phyloP scores from a whole-genome alignment of 2,888 invertebrate species.

The Keiferia lycopersicella region DNA sequence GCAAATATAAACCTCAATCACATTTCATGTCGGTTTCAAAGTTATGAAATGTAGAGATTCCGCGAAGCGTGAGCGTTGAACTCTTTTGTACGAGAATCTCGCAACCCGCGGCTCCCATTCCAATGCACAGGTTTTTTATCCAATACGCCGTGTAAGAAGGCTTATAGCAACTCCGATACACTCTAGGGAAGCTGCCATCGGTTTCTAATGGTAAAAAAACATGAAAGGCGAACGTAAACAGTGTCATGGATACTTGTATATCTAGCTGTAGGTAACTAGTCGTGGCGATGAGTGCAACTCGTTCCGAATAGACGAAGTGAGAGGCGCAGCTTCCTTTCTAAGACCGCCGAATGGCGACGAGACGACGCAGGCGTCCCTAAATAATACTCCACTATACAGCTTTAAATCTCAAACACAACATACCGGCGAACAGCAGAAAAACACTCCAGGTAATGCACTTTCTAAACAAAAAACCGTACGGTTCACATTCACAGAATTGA shows the following conservation, averaged over 20 bases:
- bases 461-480: constrained; percentile 47
- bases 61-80: constrained; percentile 24
- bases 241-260: background rate
- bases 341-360: constrained; percentile 30
- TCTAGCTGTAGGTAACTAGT: constrained; percentile 18
- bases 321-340: constrained; percentile 43
- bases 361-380: constrained; percentile 48
- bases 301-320: constrained; percentile 31
- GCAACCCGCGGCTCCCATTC: constrained; percentile 4
- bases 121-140: constrained; percentile 2
- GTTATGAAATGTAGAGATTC: constrained; percentile 16
- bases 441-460: constrained; percentile 62
- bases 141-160: background rate
- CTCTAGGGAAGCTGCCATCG: constrained; percentile 13
- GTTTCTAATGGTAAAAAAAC: constrained; percentile 28
- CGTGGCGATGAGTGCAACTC: constrained; percentile 14
- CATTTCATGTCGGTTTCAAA: background rate
- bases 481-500: constrained; percentile 27
- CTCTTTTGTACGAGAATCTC: constrained; percentile 26
- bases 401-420: constrained; percentile 50
- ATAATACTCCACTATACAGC: constrained; percentile 57
- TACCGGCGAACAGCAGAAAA: constrained; percentile 63
- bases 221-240: constrained; percentile 29
- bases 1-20: constrained; percentile 1
- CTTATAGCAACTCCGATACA: background rate